These are phyloP conservation scores for Pituophis catenifer DNA, from an alignment of 2,113 vertebrate species.

Conservation along the genomic window DNA sequence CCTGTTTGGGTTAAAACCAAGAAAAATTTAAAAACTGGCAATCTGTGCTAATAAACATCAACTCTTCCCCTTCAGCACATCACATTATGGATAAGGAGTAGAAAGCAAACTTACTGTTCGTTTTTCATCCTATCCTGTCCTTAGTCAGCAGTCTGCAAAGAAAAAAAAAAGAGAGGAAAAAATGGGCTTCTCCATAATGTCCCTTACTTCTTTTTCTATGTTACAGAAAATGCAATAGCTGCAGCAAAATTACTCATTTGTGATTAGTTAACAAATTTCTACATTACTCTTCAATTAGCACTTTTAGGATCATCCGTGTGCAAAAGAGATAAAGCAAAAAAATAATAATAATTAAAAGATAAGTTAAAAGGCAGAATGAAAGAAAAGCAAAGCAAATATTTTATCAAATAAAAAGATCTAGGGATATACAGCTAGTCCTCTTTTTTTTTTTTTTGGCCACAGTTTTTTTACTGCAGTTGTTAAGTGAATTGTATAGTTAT, in stretches of 20 bases:
- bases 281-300: neutral
- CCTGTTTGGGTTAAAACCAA: conserved; percentile 74
- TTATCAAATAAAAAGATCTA: neutral
- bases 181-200: conserved; percentile 40
- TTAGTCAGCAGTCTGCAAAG: conserved; percentile 64
- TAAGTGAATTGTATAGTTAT: neutral
- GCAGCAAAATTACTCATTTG: neutral
- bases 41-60: conserved; percentile 49
- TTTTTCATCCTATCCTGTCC: conserved; percentile 53
- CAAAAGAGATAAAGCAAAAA: neutral
- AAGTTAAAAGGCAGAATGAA: neutral
- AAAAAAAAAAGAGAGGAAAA: conserved; percentile 54
- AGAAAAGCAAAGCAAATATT: neutral
- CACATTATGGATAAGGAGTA: conserved; percentile 48
- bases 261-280: neutral
- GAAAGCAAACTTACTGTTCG: conserved; percentile 31
- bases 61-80: conserved; percentile 18
- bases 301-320: neutral
- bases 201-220: conserved; percentile 56
- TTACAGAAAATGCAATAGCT: conserved; percentile 1
- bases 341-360: neutral
- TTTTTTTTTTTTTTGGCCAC: neutral
- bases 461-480: neutral
- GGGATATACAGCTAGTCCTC: neutral
- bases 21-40: conserved; percentile 65